Evolutionary conservation across 2,888 invertebrate species (phyloP), one percentile per base, ranked within the genome.

Genomic region (Ectropis crepuscularia): DNA sequence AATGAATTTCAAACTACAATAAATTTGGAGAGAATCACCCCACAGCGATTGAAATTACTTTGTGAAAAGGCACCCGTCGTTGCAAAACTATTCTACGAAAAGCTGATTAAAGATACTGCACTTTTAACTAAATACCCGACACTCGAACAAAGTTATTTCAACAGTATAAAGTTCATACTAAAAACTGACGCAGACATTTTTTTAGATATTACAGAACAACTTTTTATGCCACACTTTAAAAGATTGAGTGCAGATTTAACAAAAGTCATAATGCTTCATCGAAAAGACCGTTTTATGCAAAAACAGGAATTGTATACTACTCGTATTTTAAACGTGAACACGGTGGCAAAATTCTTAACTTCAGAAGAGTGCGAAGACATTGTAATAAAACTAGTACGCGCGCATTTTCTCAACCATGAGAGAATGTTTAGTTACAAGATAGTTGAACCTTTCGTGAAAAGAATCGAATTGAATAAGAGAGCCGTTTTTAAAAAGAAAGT

Each of bases 301-400:
- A 88, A 88, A 65, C 67, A 77, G 0, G 88, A 86, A 59, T 63
- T 88, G 6, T 88, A 88, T 55, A 70, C 78, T 1, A 73, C 69
- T 1, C 75, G 73, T 67, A 55, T 88, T 5, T 70, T 88, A 9
- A 68, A 88, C 63, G 70, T 78, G 7, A 72, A 78, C 9, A 77
- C 83, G 0, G 51, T 87, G 38, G 85, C 85, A 2, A 62, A 66
- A 47, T 74, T 69, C 49, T 75, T 88, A 9, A 78, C 53, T 10
- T 65, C 64, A 38, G 76, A 80, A 1, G 85, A 88, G 65, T 80
- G 79, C 11, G 81, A 82, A 68, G 73, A 82, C 2, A 61, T 85
- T 0, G 69, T 85, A 2, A 7, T 82, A 0, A 74, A 70, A 58
- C 53, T 88, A 45, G 86, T 84, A 0, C 69, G 74, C 54, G 84